Evolutionary conservation across 2,113 vertebrate genomes (phyloP).

Genomic region (Marmota monax): DNA sequence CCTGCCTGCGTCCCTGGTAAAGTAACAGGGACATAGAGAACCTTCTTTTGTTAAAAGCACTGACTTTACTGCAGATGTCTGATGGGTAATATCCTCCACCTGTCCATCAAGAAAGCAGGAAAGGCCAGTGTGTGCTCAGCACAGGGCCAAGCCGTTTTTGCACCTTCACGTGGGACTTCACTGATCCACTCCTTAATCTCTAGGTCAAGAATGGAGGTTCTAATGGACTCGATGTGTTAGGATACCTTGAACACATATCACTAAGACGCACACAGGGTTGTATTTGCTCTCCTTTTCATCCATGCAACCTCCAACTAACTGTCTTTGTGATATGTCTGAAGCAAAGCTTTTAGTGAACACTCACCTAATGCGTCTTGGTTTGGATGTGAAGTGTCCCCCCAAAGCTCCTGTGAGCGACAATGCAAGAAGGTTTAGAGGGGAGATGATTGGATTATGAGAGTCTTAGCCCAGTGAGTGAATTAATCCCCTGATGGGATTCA

Average conservation of each 20-base stretch:
- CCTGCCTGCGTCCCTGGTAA: not conserved
- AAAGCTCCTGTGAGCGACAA: too few relatives aligned
- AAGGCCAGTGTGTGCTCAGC: not conserved
- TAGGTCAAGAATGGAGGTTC: not conserved
- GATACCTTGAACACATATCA: not conserved
- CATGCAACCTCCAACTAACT: not conserved
- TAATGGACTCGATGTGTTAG: not conserved
- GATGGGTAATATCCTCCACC: not conserved
- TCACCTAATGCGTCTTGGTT: not conserved
- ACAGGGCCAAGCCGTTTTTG: not conserved
- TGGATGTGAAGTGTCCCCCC: too few relatives aligned
- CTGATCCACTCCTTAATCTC: too few relatives aligned
- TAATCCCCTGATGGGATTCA: too few relatives aligned
- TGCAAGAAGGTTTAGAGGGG: too few relatives aligned
- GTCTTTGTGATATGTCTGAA: not conserved
- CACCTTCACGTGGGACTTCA: not conserved
- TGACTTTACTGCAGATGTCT: not conserved
- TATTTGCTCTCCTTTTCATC: not conserved
- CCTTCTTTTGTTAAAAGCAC: not conserved
- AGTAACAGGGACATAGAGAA: too few relatives aligned
- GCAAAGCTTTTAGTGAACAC: not conserved
- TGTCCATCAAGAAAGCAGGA: not conserved
- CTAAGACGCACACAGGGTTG: not conserved
- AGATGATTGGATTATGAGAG: too few relatives aligned
- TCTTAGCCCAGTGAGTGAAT: too few relatives aligned